Base-by-base conservation (phyloP, 2,888 invertebrate species). In the Drosophila histrio region DNA sequence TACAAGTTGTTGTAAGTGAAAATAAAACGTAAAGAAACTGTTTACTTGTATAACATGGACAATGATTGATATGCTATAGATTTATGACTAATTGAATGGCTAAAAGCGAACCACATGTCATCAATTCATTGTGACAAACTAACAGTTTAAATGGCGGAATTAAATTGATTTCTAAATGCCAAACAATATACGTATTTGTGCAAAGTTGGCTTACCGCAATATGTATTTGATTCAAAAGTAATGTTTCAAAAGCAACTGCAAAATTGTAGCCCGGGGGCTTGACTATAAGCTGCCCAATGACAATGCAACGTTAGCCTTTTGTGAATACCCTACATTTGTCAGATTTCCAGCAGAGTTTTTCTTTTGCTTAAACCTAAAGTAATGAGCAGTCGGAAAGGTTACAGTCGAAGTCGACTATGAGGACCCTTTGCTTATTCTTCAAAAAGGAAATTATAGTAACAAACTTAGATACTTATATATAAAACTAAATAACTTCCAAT, bases 21-120 rank as follows among this genome's bases (percentile, higher is more conserved):
- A 2, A 13, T 11, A 1, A 36, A 24, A 7, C 13, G 11, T 21
- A 15, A 8, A 17, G 24, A 8, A 50, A 24, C 17, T 24, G 26
- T 52, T 39, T 19, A 21, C 30, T 13, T 22, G 39, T 41, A 19
- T 43, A 30, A 46, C 73, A n/a, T 22, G 73, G 61, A 77, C 67
- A 61, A 72, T 73, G 73, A 73, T 66, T 56, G 61, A 67, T 77
- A 53, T 72, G 21, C 6, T 19, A 53, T 53, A 43, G 64, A 72
- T 47, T 60, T 65, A 70, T 71, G 57, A 7, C 6, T 41, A 36
- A 46, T 36, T 54, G 46, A 44, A 56, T 56, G 54, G 32, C 38
- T 7, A 17, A 28, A 24, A 2, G 11, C 11, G 41, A 34, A 28
- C 24, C 28, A 34, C 26, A 59, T 44, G 38, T 15, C 13, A 9